phyloP scores from a whole-genome alignment of 2,888 invertebrate species.

The Arge pagana region DNA sequence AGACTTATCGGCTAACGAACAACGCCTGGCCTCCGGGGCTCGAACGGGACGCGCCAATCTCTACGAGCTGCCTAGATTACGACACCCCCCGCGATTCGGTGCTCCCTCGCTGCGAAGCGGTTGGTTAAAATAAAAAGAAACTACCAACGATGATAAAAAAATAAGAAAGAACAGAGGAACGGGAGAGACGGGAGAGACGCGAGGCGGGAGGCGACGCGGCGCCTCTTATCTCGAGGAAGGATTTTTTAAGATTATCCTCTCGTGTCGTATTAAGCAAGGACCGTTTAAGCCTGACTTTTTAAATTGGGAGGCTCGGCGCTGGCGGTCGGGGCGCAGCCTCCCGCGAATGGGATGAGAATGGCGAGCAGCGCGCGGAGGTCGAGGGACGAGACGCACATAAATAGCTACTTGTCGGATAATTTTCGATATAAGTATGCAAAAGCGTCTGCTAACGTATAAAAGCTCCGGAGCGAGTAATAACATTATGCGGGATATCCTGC shows the following conservation, averaged over 20 bases:
- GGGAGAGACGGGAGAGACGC: too few relatives aligned
- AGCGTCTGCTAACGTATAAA: slow-evolving; percentile 17
- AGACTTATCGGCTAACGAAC: slow-evolving; percentile 56
- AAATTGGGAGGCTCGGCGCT: slow-evolving; percentile 33
- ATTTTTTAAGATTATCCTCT: slow-evolving; percentile 56
- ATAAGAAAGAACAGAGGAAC: too few relatives aligned
- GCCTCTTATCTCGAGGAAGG: slow-evolving; percentile 50
- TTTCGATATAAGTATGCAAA: slow-evolving; percentile 31
- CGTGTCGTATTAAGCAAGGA: slow-evolving; percentile 55
- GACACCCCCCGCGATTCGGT: too few relatives aligned
- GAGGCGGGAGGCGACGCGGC: slow-evolving; percentile 27
- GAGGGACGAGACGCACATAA: slow-evolving; percentile 48
- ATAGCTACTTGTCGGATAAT: slow-evolving; percentile 58
- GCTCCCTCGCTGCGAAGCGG: too few relatives aligned
- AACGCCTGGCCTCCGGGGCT: slow-evolving; percentile 42
- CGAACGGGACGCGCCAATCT: slow-evolving; percentile 43
- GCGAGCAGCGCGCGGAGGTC: slow-evolving; percentile 8
- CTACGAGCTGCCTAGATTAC: slow-evolving; percentile 26
- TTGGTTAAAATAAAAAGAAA: too few relatives aligned
- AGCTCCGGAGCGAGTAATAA: slow-evolving; percentile 29
- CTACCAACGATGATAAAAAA: too few relatives aligned
- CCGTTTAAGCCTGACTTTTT: slow-evolving; percentile 44
- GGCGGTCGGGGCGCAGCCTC: slow-evolving; percentile 10
- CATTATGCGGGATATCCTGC: slow-evolving; percentile 24
- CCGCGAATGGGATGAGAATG: neutral